Evolutionary conservation across 2,888 invertebrate genomes (phyloP), one percentile per base, ranked within the genome.

Genomic region (Pyrocoelia pectoralis): DNA sequence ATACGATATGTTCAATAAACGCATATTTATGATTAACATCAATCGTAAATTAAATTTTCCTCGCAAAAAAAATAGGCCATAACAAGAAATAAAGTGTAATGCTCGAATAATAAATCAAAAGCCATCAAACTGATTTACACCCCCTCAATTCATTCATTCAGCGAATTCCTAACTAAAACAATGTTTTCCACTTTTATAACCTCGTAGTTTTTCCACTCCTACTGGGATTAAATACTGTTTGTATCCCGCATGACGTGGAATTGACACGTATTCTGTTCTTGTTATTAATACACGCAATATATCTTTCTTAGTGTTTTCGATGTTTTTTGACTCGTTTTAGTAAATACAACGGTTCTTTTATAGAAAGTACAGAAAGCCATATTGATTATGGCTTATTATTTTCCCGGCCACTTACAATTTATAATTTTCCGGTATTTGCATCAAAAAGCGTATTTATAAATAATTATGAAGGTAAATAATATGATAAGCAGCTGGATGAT

Each of bases 191-290:
- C 41, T 43, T 43, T 43, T 12, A 15, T 43, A 43, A 43, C 41
- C 15, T 13, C 13, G 41, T 12, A 43, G 15, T 24, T 43, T 43
- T 43, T 43, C 13, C 13, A 15, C 13, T 43, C 13, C 41, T 13
- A 24, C 41, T 43, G 8, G 41, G 13, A 13, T 43, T 43, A 43
- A 43, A 43, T 43, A 15, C 41, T 43, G 15, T 43, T 43, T 43
- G 14, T 43, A 43, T 43, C 41, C 41, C 41, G 41, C 41, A 43
- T 43, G 41, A 43, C 41, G 41, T 43, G 41, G 41, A 43, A 43
- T 43, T 43, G 41, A 43, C 41, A 43, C 41, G 15, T 43, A 4
- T 43, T 43, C 41, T 43, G 15, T 13, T 43, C 41, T 15, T 15
- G 41, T 15, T 43, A 43, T 43, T 43, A 43, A 43, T 43, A 13